These are phyloP conservation scores for Natator depressus DNA, from an alignment of 2,113 vertebrate species.

Conservation along the genomic window DNA sequence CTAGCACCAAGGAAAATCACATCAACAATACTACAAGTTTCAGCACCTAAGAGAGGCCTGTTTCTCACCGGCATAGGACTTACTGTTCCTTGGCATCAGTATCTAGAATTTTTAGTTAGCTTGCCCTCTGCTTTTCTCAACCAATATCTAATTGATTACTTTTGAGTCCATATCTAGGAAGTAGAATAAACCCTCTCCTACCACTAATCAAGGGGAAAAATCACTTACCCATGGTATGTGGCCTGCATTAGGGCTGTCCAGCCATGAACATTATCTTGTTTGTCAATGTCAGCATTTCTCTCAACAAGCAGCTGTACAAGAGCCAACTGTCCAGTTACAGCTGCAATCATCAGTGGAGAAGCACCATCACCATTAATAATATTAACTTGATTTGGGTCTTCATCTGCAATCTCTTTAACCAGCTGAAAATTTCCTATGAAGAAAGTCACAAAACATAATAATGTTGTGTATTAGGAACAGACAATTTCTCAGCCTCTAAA, in stretches of 20 bases:
- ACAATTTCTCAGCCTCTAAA: background rate
- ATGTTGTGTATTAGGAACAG: background rate
- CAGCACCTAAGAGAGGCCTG: background rate
- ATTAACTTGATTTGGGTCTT: conserved; percentile 92
- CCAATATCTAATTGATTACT: background rate
- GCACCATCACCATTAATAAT: conserved; percentile 92
- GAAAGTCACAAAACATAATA: background rate
- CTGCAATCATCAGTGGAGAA: conserved; percentile 94
- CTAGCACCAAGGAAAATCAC: background rate
- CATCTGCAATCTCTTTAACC: conserved; percentile 93
- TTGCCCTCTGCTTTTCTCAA: background rate
- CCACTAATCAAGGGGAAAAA: background rate
- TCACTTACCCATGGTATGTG: conserved; percentile 93
- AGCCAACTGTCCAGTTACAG: conserved; percentile 92
- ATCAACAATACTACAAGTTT: background rate
- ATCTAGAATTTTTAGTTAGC: background rate
- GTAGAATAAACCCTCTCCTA: background rate
- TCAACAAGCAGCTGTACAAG: conserved; percentile 95
- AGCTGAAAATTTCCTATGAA: conserved; percentile 89
- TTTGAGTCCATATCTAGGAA: background rate
- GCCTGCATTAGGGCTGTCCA: conserved; percentile 99
- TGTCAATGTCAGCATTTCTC: conserved; percentile 89
- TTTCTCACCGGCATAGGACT: background rate
- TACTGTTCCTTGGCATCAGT: background rate
- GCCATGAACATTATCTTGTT: conserved; percentile 92